phyloP scores from a whole-genome alignment of 92 coral and sea anemone genomes.

The Hydrozoanthus gracilis region DNA sequence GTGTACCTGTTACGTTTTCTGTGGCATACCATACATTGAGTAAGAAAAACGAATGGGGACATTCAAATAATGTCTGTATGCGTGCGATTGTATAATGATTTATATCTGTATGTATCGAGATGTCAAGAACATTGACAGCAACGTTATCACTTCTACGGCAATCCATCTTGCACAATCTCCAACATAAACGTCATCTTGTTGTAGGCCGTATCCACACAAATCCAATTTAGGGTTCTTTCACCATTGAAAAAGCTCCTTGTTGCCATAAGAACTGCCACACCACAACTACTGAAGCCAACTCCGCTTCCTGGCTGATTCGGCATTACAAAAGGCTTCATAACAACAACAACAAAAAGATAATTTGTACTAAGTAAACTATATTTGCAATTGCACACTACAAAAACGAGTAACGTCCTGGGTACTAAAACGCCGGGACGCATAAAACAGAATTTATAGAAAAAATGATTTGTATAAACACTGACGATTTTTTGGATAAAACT shows the following conservation, averaged over 20 bases:
- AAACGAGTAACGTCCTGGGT: no score
- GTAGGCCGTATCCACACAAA: constrained; percentile 8
- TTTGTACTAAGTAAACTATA: no score
- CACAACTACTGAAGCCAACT: constrained; percentile 56
- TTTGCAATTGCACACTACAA: no score
- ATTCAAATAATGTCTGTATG: neutral
- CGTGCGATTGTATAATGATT: neutral
- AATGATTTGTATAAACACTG: no score
- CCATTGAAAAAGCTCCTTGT: constrained; percentile 50
- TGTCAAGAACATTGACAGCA: neutral
- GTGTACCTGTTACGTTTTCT: neutral
- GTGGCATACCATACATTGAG: neutral
- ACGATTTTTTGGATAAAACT: no score
- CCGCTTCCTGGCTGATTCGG: constrained; percentile 48
- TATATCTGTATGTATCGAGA: neutral
- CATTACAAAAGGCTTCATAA: constrained; percentile 43
- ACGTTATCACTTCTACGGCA: neutral
- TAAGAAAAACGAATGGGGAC: neutral
- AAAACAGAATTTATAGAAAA: no score
- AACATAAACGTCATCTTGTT: constrained; percentile 31
- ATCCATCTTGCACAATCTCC: constrained; percentile 44
- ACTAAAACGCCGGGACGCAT: no score
- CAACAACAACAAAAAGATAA: no score
- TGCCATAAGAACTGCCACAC: constrained; percentile 50
- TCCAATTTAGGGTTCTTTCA: constrained; percentile 16